phyloP scores from a whole-genome alignment of 2,113 vertebrate genomes.

The Cynoglossus semilaevis region DNA sequence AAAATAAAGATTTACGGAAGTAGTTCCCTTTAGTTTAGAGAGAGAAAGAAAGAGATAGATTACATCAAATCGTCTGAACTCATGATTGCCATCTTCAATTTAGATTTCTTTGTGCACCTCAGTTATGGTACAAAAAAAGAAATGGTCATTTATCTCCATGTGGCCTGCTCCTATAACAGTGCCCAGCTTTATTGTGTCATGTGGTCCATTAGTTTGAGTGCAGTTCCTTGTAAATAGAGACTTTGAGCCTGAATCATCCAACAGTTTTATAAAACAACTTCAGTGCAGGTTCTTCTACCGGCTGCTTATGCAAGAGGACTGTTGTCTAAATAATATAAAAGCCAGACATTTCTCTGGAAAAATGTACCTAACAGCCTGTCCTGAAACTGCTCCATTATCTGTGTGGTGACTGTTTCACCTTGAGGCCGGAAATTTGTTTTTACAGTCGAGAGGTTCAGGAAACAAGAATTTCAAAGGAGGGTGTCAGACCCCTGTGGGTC shows the following conservation, averaged over 20 bases:
- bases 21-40: too few species aligned
- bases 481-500: too few species aligned
- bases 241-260: slow-evolving; percentile 44
- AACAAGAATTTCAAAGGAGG: slow-evolving; percentile 8
- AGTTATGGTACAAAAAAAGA: slow-evolving; percentile 17
- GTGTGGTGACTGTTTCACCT: slow-evolving; percentile 18
- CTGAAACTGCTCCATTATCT: slow-evolving; percentile 34
- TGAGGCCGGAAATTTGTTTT: slow-evolving; percentile 26
- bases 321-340: slow-evolving; percentile 36
- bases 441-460: slow-evolving; percentile 17
- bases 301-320: slow-evolving; percentile 28
- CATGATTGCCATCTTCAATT: too few species aligned
- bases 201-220: slow-evolving; percentile 53
- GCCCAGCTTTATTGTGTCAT: slow-evolving; percentile 41
- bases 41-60: too few species aligned
- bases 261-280: slow-evolving; percentile 44
- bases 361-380: slow-evolving; percentile 10
- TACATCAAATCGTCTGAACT: too few species aligned
- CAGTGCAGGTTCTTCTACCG: slow-evolving; percentile 10
- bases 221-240: slow-evolving; percentile 24
- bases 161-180: slow-evolving; percentile 19
- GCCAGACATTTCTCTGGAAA: slow-evolving; percentile 5
- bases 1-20: too few species aligned
- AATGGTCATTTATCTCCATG: slow-evolving; percentile 40
- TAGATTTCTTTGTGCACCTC: neutral